Evolutionary conservation across 2,888 invertebrate species (phyloP).

Genomic region (Drosophila multiciliata): DNA sequence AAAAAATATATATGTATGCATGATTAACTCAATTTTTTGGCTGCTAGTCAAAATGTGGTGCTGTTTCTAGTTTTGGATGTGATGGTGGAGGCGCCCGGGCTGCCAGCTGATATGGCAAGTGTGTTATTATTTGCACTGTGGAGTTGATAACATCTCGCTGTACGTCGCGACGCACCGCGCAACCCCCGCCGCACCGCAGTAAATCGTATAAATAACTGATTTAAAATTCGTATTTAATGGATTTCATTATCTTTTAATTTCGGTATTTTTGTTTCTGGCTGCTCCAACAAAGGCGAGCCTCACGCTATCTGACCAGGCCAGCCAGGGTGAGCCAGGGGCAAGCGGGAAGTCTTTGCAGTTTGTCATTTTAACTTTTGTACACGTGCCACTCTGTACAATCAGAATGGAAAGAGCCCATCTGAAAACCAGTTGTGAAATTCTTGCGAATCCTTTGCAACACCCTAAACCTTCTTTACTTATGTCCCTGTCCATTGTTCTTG

Average conservation of each 20-base stretch:
- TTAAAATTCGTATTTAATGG: slow-evolving; percentile 71
- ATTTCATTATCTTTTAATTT: slow-evolving; percentile 63
- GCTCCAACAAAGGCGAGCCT: slow-evolving; percentile 38
- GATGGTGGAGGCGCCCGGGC: slow-evolving; percentile 18
- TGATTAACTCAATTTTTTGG: slow-evolving; percentile 26
- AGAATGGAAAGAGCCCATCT: slow-evolving; percentile 35
- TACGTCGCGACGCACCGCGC: neutral
- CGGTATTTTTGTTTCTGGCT: slow-evolving; percentile 18
- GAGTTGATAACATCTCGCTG: slow-evolving; percentile 53
- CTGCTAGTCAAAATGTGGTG: slow-evolving; percentile 4
- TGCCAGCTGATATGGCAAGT: slow-evolving; percentile 57
- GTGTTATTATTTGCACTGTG: slow-evolving; percentile 52
- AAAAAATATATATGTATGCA: neutral
- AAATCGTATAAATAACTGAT: slow-evolving; percentile 67
- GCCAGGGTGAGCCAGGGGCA: too few relatives aligned
- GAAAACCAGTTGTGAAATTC: slow-evolving; percentile 36
- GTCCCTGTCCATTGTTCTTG: neutral
- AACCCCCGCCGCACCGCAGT: slow-evolving; percentile 1
- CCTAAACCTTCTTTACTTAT: slow-evolving; percentile 1
- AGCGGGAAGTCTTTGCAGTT: neutral
- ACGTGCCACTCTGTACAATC: slow-evolving; percentile 43
- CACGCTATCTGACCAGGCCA: slow-evolving; percentile 16
- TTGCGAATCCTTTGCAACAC: slow-evolving; percentile 25
- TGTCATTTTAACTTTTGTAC: slow-evolving; percentile 28
- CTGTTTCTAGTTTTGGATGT: neutral